Evolutionary conservation across 2,113 vertebrate genomes (phyloP), one percentile per base, ranked within the genome.

Genomic region (Chaetodon auriga): DNA sequence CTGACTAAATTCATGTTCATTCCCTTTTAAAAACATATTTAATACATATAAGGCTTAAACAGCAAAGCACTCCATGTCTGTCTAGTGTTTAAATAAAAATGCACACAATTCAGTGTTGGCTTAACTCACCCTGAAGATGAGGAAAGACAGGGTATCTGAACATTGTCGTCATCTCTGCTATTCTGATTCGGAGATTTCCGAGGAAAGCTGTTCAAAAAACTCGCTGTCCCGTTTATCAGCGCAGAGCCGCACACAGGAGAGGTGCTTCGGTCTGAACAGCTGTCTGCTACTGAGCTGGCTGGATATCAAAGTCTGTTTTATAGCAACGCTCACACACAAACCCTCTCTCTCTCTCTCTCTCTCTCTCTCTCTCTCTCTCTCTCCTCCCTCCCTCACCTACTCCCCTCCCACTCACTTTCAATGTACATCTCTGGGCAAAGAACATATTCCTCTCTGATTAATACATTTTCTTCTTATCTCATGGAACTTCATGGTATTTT

Each of bases 91-190:
- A 30, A 51, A 64, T 54, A 61, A 64, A 25, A 64, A 43, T 15
- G 9, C 4, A 58, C 9, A 68, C 45, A 74, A 60, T 6, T 43
- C 10, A 63, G 13, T 48, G 13, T n/a, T 8, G 1, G 12, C 23
- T 43, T 2, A 54, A 91, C 95, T 95, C 91, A 96, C 95, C 95
- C 93, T 92, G 92, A 82, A 95, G 87, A 90, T 91, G 84, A 68
- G 95, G 93, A 82, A 95, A 95, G 51, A 94, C 90, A 0, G 92
- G 83, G 81, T 91, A 95, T 90, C 94, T 89, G 80, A 95, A 94
- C 91, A 95, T 86, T 12, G 92, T 93, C 60, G 93, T 68, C 95
- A 95, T 95, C 81, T 75, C 73, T 82, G 77, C 30, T 90, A 23
- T 82, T 89, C 76, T 45, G 45, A 51, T 60, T 61, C 6, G 0